Evolutionary conservation across 2,888 invertebrate genomes (phyloP).

Genomic region (Phortica okadai): DNA sequence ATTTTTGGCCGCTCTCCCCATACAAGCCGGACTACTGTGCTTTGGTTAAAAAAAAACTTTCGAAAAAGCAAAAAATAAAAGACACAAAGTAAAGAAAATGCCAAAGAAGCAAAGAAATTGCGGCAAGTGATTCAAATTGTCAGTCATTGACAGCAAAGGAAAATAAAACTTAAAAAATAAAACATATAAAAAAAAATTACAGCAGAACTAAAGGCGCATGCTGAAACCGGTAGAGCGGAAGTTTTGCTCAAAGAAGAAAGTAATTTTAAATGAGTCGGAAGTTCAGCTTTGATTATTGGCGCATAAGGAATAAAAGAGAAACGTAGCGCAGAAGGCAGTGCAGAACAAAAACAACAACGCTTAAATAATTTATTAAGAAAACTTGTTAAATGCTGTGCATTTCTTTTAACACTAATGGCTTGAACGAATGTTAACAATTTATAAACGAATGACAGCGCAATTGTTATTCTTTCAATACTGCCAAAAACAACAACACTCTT

Average conservation of each 20-base stretch:
- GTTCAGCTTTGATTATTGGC: constrained; percentile 27
- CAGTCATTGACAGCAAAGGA: constrained; percentile 24
- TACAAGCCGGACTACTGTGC: no score
- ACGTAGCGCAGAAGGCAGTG: not conserved
- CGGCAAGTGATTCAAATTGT: not conserved
- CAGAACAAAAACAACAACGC: no score
- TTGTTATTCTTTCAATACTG: constrained; percentile 14
- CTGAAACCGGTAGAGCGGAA: constrained; percentile 9
- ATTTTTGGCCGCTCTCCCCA: no score
- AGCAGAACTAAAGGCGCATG: constrained; percentile 10
- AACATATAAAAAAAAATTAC: not conserved
- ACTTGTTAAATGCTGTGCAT: not conserved
- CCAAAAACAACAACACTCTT: constrained; percentile 36
- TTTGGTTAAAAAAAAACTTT: not conserved
- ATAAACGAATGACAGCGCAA: constrained; percentile 63
- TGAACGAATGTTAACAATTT: constrained; percentile 50
- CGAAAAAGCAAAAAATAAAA: constrained; percentile 22
- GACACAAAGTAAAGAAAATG: constrained; percentile 24
- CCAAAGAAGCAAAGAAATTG: not conserved
- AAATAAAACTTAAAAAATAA: constrained; percentile 31
- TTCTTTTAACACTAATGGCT: not conserved
- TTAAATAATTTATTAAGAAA: no score
- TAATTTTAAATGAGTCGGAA: constrained; percentile 37
- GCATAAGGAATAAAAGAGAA: constrained; percentile 2
- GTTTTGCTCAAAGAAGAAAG: constrained; percentile 30